Conservation (phyloP, 2,113 vertebrate genomes). For the Cinclus cinclus region DNA sequence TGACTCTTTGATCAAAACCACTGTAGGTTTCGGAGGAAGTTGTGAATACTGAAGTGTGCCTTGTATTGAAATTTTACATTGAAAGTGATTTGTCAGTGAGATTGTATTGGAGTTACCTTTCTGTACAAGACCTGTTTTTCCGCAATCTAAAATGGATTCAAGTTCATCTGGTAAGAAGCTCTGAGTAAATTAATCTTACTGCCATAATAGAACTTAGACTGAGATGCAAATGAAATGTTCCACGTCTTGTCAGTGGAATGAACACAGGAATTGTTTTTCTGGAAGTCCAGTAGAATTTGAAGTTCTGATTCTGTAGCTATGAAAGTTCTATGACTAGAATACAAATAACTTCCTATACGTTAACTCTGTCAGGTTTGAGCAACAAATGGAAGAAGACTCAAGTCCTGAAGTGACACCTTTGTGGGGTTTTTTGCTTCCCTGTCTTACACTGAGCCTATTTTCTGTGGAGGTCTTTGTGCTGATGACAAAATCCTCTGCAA, state of each 20-base stretch:
- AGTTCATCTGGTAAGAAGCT: background rate
- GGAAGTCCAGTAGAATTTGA: background rate
- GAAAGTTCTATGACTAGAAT: background rate
- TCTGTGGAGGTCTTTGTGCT: background rate
- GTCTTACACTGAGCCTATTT: background rate
- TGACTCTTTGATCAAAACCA: background rate
- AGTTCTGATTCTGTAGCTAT: background rate
- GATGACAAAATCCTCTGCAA: background rate
- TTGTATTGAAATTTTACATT: background rate
- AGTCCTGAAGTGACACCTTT: background rate
- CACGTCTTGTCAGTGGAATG: background rate
- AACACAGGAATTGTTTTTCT: background rate
- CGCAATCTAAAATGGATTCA: background rate
- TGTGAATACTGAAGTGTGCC: background rate
- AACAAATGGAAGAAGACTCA: background rate
- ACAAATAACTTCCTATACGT: background rate
- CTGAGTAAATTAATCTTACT: background rate
- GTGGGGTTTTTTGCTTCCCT: background rate
- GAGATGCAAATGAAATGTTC: background rate
- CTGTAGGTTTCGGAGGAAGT: background rate
- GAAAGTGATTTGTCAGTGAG: background rate
- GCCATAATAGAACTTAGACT: background rate
- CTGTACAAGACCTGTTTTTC: background rate
- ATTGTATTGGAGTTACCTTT: background rate
- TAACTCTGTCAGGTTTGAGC: background rate